Percentiles rank a stretch among this genome's conserved stretches.
These are phyloP conservation scores for Pangasianodon gigas DNA, from an alignment of 2,113 vertebrate genomes.

Conservation along the genomic window DNA sequence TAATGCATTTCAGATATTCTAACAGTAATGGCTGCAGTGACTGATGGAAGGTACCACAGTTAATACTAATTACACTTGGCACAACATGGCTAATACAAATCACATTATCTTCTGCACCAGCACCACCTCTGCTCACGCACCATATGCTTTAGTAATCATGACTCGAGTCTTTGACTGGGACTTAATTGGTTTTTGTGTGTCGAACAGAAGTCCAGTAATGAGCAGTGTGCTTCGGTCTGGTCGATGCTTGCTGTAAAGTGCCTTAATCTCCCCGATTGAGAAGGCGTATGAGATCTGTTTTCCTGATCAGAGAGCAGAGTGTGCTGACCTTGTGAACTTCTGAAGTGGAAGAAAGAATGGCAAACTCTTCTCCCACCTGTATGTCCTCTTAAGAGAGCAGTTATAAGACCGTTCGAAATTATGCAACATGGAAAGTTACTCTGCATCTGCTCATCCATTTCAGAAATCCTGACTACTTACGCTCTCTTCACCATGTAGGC, in stretches of 20 bases:
- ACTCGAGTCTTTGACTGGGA: slow-evolving; percentile 20
- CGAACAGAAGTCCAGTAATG: slow-evolving; percentile 37
- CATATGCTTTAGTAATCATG: slow-evolving; percentile 41
- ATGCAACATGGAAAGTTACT: not conserved
- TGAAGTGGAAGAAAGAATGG: slow-evolving; percentile 31
- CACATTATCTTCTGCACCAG: slow-evolving; percentile 29
- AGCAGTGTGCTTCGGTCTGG: slow-evolving; percentile 18
- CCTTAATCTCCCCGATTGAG: slow-evolving; percentile 55
- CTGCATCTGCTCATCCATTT: slow-evolving; percentile 14
- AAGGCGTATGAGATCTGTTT: slow-evolving; percentile 66
- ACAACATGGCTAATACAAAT: slow-evolving; percentile 28
- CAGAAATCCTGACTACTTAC: not conserved
- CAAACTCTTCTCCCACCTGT: slow-evolving; percentile 19
- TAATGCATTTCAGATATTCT: not conserved
- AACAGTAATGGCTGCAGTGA: not conserved
- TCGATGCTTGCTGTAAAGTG: slow-evolving; percentile 14
- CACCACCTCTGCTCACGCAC: not conserved
- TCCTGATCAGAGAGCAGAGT: slow-evolving; percentile 55
- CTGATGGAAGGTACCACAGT: slow-evolving; percentile 13
- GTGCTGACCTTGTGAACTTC: slow-evolving; percentile 61
- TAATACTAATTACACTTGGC: slow-evolving; percentile 25
- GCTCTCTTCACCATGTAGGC: not conserved
- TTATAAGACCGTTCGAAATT: not conserved
- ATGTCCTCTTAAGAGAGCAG: slow-evolving; percentile 5
- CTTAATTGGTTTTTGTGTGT: slow-evolving; percentile 38